phyloP scores from a whole-genome alignment of 1,140 invertebrate species.

The Zaprionus kolodkinae region DNA sequence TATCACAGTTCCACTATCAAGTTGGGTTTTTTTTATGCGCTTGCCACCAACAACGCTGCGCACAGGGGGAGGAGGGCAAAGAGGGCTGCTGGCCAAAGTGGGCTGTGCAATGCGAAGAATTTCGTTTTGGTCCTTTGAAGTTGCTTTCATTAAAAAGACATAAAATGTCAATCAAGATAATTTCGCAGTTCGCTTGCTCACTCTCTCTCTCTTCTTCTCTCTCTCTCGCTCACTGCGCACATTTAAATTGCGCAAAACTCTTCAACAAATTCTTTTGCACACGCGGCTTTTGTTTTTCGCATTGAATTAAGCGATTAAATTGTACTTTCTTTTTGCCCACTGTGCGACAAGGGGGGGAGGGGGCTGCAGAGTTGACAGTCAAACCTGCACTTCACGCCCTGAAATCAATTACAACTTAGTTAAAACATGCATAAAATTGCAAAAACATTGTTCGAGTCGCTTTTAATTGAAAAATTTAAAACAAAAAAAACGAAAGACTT shows the following conservation, averaged over 20 bases:
- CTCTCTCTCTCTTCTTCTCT: neutral
- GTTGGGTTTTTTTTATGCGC: constrained; percentile 45
- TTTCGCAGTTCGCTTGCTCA: constrained; percentile 27
- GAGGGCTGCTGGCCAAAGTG: constrained; percentile 12
- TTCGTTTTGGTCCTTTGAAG: constrained; percentile 45
- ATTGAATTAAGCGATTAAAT: constrained; percentile 64
- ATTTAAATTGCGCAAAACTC: constrained; percentile 25
- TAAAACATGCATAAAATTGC: constrained; percentile 64
- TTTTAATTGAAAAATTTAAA: constrained; percentile 62
- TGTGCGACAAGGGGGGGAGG: neutral
- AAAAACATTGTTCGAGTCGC: constrained; percentile 46
- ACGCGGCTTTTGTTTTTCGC: constrained; percentile 10
- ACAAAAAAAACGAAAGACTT: constrained; percentile 2
- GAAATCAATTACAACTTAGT: constrained; percentile 62
- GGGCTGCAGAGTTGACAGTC: neutral
- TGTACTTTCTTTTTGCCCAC: constrained; percentile 57
- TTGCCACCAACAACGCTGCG: constrained; percentile 63
- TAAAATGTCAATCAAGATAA: constrained; percentile 67
- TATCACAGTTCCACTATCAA: neutral
- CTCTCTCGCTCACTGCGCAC: neutral
- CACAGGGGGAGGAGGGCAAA: neutral
- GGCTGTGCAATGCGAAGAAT: constrained; percentile 42
- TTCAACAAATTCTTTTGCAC: constrained; percentile 9
- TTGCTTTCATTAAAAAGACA: constrained; percentile 59
- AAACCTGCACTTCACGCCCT: constrained; percentile 48